Conservation (phyloP, 2,113 vertebrate species). For the Chamaea fasciata region DNA sequence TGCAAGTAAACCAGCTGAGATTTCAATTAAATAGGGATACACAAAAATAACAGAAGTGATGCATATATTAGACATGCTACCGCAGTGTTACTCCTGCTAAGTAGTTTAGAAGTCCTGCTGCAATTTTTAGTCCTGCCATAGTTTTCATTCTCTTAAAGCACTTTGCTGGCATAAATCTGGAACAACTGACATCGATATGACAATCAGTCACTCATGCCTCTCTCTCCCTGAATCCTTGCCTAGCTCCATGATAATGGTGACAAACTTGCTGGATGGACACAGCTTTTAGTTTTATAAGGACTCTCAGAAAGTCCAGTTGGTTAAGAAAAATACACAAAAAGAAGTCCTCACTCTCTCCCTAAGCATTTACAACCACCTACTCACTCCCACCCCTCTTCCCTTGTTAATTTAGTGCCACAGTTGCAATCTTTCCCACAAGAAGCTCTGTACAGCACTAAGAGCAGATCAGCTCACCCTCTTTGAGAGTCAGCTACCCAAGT, state of each 20-base stretch:
- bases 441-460: background rate
- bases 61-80: background rate
- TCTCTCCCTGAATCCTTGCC: background rate
- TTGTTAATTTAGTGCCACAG: background rate
- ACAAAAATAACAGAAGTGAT: background rate
- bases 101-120: background rate
- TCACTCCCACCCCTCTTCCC: rapidly evolving
- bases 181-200: background rate
- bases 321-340: background rate
- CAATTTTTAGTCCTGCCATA: background rate
- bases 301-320: background rate
- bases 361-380: background rate
- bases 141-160: background rate
- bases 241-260: background rate
- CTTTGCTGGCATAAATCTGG: background rate
- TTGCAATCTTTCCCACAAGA: background rate
- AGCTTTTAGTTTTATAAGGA: background rate
- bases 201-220: background rate
- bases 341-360: background rate
- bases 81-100: background rate
- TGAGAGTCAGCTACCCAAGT: background rate
- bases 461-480: background rate
- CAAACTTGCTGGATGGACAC: background rate
- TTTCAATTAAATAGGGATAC: background rate
- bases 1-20: background rate